Percentiles rank a stretch among this genome's conserved stretches.
Conservation (phyloP, 2,888 invertebrate genomes). For the Hypselothyrea guttata region DNA sequence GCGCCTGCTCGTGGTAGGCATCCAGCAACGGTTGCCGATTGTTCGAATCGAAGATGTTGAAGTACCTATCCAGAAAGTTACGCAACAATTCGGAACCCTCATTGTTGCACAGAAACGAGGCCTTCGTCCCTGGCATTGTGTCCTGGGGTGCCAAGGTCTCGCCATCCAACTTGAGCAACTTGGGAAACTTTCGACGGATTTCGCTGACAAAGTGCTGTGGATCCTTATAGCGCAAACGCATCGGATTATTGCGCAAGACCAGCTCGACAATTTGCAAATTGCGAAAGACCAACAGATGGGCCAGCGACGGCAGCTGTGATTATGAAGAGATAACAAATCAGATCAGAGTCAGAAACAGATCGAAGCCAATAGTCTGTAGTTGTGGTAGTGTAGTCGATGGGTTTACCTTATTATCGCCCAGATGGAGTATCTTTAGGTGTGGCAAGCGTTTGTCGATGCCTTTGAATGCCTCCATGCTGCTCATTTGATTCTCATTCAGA, state of each 20-base stretch:
- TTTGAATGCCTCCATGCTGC: conserved; percentile 87
- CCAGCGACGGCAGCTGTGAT: conserved; percentile 84
- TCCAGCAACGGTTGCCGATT: conserved; percentile 90
- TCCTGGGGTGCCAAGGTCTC: conserved; percentile 90
- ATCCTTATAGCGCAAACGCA: conserved; percentile 42
- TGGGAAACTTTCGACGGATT: conserved; percentile 93
- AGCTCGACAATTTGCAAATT: conserved; percentile 89
- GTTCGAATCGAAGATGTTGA: conserved; percentile 90
- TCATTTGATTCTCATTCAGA: conserved; percentile 90
- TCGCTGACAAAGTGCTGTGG: conserved; percentile 86
- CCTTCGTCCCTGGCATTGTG: conserved; percentile 85
- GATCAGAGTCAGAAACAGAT: too few species aligned
- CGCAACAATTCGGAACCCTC: conserved; percentile 83
- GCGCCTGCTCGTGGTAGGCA: conserved; percentile 94
- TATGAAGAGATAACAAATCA: too few species aligned
- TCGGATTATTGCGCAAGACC: conserved; percentile 84
- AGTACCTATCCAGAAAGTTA: conserved; percentile 93
- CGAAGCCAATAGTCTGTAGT: too few species aligned
- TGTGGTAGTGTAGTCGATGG: too few species aligned
- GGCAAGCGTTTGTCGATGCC: conserved; percentile 87
- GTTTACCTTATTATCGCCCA: conserved; percentile 89
- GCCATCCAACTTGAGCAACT: conserved; percentile 92
- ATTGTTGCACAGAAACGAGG: conserved; percentile 84
- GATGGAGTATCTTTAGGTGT: conserved; percentile 89
- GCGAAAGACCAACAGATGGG: conserved; percentile 83